Conservation (phyloP, 2,888 invertebrate species). For the Bimastos eiseni region DNA sequence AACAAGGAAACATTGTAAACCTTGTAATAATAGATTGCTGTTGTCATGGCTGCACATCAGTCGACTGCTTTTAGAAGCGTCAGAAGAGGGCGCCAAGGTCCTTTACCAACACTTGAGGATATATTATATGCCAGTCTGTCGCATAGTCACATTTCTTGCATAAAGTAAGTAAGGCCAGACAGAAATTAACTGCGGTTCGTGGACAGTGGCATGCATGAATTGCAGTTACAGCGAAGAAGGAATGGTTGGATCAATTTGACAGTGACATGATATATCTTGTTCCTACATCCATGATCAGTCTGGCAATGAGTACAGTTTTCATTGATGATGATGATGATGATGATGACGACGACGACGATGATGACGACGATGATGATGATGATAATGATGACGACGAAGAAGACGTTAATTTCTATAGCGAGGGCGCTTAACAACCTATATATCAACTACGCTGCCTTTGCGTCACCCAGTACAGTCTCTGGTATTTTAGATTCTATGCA, state of each 20-base stretch:
- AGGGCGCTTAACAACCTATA: no score
- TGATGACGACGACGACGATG: no score
- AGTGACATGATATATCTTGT: background rate
- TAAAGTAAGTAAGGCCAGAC: background rate
- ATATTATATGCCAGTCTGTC: background rate
- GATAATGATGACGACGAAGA: no score
- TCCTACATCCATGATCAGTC: no score
- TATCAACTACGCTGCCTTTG: no score
- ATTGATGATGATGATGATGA: no score
- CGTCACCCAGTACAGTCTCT: no score
- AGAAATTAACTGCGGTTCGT: background rate
- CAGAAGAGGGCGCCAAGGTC: background rate
- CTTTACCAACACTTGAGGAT: background rate
- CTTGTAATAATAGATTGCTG: background rate
- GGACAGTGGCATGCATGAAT: background rate
- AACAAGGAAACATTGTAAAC: slow-evolving; percentile 13
- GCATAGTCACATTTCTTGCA: background rate
- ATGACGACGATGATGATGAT: no score
- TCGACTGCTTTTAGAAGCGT: background rate
- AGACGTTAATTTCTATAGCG: no score
- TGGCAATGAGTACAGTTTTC: no score
- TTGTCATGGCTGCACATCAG: background rate
- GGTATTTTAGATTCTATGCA: no score
- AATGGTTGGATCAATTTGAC: background rate
- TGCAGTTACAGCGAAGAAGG: background rate